Conservation (phyloP, 2,797 vertebrate genomes). For the Threskiornis aethiopicus region DNA sequence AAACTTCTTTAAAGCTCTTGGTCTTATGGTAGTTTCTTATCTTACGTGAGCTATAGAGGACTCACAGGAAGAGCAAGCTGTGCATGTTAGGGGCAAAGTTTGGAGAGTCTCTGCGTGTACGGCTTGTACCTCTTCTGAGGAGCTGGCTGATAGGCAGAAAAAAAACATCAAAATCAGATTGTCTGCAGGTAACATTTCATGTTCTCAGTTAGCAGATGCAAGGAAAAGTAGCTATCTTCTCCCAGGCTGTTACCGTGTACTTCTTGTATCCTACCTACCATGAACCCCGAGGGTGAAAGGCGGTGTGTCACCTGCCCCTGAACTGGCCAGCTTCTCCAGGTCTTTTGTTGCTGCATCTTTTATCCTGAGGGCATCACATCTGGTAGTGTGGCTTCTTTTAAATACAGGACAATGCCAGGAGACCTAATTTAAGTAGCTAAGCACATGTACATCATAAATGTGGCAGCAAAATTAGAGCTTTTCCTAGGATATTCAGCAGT, state of each 20-base stretch:
- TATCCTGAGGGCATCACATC: neutral
- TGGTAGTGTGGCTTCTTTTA: neutral
- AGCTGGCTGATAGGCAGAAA: neutral
- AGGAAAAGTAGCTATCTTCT: neutral
- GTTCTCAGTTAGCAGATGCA: neutral
- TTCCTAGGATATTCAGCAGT: neutral
- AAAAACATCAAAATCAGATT: neutral
- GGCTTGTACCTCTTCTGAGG: neutral
- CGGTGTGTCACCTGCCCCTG: neutral
- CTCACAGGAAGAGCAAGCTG: neutral
- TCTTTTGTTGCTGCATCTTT: neutral
- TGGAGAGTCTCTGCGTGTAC: neutral
- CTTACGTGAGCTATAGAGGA: neutral
- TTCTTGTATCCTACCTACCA: neutral
- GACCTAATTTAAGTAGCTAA: neutral
- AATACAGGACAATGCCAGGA: neutral
- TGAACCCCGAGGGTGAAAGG: neutral
- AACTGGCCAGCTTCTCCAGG: neutral
- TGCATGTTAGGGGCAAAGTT: neutral
- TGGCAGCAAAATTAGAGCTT: neutral
- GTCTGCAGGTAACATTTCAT: neutral
- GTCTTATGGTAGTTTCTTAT: neutral
- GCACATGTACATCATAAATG: neutral
- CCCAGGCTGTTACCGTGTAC: neutral
- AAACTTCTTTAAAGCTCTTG: neutral